phyloP scores from a whole-genome alignment of 2,888 invertebrate species.

The Drosophila gaucha region DNA sequence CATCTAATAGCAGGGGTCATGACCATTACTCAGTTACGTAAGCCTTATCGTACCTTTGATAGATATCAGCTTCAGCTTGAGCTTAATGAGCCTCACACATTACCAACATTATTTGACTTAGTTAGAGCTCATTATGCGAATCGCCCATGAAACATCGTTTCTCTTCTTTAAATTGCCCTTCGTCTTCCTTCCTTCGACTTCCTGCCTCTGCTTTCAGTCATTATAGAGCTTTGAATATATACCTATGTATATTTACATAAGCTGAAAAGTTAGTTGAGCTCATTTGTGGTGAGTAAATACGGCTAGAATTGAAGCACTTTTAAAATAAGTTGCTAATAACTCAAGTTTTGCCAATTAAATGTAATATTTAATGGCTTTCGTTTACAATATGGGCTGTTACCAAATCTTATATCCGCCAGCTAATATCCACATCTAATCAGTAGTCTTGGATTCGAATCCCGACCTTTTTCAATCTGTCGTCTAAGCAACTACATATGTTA shows the following conservation, averaged over 20 bases:
- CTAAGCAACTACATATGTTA: slow-evolving; percentile 2
- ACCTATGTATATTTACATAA: background rate
- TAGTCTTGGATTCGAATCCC: background rate
- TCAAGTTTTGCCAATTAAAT: no score
- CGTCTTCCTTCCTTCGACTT: background rate
- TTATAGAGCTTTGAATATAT: background rate
- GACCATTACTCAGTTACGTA: slow-evolving; percentile 47
- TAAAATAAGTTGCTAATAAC: background rate
- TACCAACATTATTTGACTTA: slow-evolving; percentile 52
- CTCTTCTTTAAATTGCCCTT: slow-evolving; percentile 1
- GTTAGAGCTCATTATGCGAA: slow-evolving; percentile 36
- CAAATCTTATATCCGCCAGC: no score
- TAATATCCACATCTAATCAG: no score
- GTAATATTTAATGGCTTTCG: background rate
- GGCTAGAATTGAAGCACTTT: background rate
- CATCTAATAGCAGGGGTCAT: background rate
- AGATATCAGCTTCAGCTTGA: slow-evolving; percentile 35
- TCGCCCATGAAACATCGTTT: background rate
- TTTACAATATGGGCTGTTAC: background rate
- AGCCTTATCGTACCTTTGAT: slow-evolving; percentile 53
- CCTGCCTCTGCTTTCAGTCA: background rate
- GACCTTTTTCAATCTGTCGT: background rate
- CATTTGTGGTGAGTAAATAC: background rate
- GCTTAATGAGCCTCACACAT: slow-evolving; percentile 66
- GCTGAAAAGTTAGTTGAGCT: background rate